phyloP scores from a whole-genome alignment of 2,113 vertebrate species.

The Hydrolagus affinis region DNA sequence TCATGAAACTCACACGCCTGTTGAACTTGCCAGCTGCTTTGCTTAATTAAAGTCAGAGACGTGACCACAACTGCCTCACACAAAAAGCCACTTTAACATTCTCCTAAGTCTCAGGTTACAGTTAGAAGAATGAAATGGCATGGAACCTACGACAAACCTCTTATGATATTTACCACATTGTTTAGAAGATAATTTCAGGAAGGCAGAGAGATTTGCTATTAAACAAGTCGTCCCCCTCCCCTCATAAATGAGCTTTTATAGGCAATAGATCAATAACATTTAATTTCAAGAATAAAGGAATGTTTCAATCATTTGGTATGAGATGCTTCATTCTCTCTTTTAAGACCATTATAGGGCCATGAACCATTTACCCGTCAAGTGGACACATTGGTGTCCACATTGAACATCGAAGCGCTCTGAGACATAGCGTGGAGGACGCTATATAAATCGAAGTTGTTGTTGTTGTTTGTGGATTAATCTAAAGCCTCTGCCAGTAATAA shows the following conservation, averaged over 20 bases:
- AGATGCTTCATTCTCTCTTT: too few relatives aligned
- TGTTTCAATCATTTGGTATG: too few relatives aligned
- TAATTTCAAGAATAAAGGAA: background rate
- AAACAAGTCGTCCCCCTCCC: background rate
- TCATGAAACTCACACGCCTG: background rate
- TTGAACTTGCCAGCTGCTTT: constrained; percentile 20
- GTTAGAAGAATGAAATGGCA: constrained; percentile 19
- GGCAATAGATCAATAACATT: background rate
- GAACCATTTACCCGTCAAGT: too few relatives aligned
- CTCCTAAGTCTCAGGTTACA: background rate
- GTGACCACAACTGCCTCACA: constrained; percentile 15
- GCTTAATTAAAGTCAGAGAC: constrained; percentile 16
- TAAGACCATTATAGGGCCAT: too few relatives aligned
- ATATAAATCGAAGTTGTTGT: too few relatives aligned
- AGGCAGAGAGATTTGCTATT: background rate
- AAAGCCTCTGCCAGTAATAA: too few relatives aligned
- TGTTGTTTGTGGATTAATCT: too few relatives aligned
- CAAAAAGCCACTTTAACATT: constrained; percentile 16
- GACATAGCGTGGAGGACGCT: too few relatives aligned
- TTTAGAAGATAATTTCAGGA: background rate
- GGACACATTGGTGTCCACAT: too few relatives aligned
- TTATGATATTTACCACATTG: background rate
- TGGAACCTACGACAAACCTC: constrained; percentile 8
- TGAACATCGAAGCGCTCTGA: too few relatives aligned
- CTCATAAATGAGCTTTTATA: background rate